Base-by-base conservation (phyloP, 2,888 invertebrate species). In the Carpatolechia fugitivella region DNA sequence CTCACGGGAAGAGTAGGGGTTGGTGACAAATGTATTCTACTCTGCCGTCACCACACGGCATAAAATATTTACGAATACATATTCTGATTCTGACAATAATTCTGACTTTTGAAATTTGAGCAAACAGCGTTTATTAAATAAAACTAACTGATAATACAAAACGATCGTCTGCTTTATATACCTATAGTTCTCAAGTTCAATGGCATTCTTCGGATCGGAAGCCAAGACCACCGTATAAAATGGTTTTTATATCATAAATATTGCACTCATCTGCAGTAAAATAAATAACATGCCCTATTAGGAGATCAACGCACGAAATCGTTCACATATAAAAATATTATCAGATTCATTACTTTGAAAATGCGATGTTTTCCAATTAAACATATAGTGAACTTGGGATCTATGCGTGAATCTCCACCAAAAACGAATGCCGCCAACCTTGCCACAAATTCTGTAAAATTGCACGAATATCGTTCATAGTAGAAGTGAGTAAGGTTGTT, bases 351-450 rank as follows among this genome's bases (percentile, higher is more conserved):
- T 61, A 62, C 61, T 67, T 64, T 65, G 40, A 57, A 62, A 61
- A 70, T 73, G 65, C 63, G 68, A 66, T 68, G n/a, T 44, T 62
- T 68, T 69, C 70, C 64, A 73, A 73, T 76, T 74, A 71, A 70
- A 68, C 66, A 66, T 64, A 55, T 59, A 55, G 60, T 75, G 78
- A 82, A 79, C 84, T 82, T 79, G 78, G 68, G 58, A 65, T 66
- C 62, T 69, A 69, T 65, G 69, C 72, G 68, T 71, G 63, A 72
- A 77, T 78, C 73, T 72, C 60, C 51, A 65, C 80, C 64, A 74
- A 52, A 33, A 31, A 36, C 0, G 2, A 20, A 14, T 54, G 38
- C 46, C 7, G 29, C 13, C 14, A 29, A 29, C 29, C 44, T 44
- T 44, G 20, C 29, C 1, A 5, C 1, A 13, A 20, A 5, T n/a